Evolutionary conservation across 1,140 invertebrate species (phyloP), one percentile per base, ranked within the genome.

Genomic region (Neocloeon triangulifer): DNA sequence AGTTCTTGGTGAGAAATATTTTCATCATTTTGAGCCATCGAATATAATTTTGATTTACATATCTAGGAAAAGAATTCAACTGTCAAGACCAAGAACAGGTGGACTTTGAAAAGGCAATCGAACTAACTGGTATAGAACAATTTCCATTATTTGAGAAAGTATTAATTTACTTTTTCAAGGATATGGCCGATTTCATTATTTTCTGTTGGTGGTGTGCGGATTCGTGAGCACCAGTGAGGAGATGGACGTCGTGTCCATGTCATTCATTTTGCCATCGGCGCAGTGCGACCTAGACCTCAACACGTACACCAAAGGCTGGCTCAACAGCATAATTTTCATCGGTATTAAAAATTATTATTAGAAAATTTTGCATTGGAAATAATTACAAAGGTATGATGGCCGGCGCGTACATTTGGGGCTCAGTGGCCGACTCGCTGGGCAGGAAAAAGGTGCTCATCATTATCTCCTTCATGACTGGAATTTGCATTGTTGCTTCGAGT

Each of bases 301-400:
- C 42, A 84, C 82, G 12, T 59, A 70, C 32, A 75, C 78, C 29
- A 91, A 86, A 51, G 61, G 61, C 40, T 63, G 25, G 58, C 56
- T 62, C 30, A 46, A 47, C 40, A 34, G 35, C 27, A 41, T 46
- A 1, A 40, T 45, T 9, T 49, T 52, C 27, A 28, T 49, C 18
- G 49, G 45, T 49, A n/a, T n/a, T n/a, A n/a, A n/a, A n/a, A n/a
- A n/a, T n/a, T n/a, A n/a, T n/a, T n/a, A n/a, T n/a, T n/a, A n/a
- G n/a, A n/a, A n/a, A 3, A 17, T n/a, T 19, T 1, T 3, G 3
- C 14, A 19, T 7, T n/a, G n/a, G n/a, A n/a, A n/a, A n/a, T n/a
- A n/a, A n/a, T n/a, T n/a, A n/a, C n/a, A n/a, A n/a, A 85, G 84
- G 85, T 22, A 89, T 91, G 84, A 85, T 91, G 78, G 69, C 73